phyloP scores from a whole-genome alignment of 64 coral and sea anemone genomes.

The Stylophora pistillata region DNA sequence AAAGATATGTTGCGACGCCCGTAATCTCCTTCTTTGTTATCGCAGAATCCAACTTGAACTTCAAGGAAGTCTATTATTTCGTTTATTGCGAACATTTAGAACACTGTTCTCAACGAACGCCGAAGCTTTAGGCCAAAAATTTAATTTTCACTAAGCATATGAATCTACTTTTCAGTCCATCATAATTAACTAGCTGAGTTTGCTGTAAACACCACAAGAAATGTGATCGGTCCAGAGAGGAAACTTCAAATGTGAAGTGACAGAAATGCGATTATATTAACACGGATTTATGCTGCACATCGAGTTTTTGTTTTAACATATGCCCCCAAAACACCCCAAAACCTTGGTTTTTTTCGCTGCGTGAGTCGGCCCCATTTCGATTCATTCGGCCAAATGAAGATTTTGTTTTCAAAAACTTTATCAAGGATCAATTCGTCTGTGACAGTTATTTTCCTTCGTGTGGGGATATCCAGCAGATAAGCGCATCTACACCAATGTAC shows the following conservation, averaged over 20 bases:
- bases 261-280: not conserved
- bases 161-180: not conserved
- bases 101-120: too few species aligned
- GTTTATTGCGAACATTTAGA: too few species aligned
- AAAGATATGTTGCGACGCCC: not conserved
- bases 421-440: too few species aligned
- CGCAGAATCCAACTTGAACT: not conserved
- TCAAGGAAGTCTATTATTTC: too few species aligned
- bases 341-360: not conserved
- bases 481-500: not conserved
- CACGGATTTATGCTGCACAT: not conserved
- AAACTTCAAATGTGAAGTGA: not conserved
- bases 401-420: slow-evolving; percentile 6
- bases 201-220: slow-evolving; percentile 5
- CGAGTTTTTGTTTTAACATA: not conserved
- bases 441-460: not conserved
- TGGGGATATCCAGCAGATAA: not conserved
- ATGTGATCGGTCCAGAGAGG: not conserved
- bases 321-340: not conserved
- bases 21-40: not conserved
- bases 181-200: not conserved
- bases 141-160: not conserved
- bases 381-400: not conserved
- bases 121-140: too few species aligned
- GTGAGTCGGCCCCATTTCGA: not conserved